phyloP scores from a whole-genome alignment of 2,113 vertebrate genomes.

The Crotalus tigris region DNA sequence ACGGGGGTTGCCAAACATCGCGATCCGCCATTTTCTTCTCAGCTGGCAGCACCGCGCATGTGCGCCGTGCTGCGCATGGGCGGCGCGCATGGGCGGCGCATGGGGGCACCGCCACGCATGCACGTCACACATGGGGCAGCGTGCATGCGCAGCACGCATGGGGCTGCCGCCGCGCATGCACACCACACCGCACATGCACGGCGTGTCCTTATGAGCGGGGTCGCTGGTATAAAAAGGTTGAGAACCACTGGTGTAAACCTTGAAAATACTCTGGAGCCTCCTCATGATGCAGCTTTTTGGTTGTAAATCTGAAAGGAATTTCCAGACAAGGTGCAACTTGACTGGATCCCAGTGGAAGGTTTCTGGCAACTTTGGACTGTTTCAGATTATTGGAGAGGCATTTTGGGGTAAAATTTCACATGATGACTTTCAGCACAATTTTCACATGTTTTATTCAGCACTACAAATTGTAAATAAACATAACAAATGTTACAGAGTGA shows the following conservation, averaged over 20 bases:
- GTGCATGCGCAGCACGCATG: too few species aligned
- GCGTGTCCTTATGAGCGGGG: too few species aligned
- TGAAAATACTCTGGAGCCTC: neutral
- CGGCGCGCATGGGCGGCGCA: too few species aligned
- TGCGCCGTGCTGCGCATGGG: too few species aligned
- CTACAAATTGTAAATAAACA: conserved; percentile 2
- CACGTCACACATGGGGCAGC: too few species aligned
- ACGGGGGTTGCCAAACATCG: too few species aligned
- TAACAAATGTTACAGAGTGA: neutral
- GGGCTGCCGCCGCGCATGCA: too few species aligned
- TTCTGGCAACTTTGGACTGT: conserved; percentile 3
- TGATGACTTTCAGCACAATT: neutral
- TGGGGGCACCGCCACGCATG: too few species aligned
- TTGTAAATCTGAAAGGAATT: neutral
- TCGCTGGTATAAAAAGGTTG: too few species aligned
- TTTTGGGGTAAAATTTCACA: neutral
- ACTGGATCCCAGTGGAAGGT: neutral
- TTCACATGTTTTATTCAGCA: conserved; percentile 1
- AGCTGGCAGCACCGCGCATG: too few species aligned
- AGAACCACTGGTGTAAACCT: neutral
- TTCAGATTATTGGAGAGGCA: neutral
- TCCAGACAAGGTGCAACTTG: neutral
- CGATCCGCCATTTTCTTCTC: too few species aligned
- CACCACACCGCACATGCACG: too few species aligned
- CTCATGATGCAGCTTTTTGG: neutral